Evolutionary conservation across 2,888 invertebrate genomes (phyloP), one percentile per base, ranked within the genome.

Genomic region (Lochmaea crataegi): DNA sequence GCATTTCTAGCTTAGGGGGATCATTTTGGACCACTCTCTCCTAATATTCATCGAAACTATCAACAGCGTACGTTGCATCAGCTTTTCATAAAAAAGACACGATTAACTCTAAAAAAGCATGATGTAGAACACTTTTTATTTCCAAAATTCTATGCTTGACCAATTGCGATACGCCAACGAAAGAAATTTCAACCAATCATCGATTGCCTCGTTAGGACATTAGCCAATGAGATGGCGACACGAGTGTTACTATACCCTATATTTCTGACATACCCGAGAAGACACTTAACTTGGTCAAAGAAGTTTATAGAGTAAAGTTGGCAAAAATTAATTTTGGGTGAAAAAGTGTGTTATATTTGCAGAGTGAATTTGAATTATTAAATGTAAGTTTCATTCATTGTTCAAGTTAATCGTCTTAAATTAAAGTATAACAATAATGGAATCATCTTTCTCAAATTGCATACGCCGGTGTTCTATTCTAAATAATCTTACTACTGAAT

Each of bases 91-190:
- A 38, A 65, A 68, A 68, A 14, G 58, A 71, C 74, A 74, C 71
- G 68, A 68, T 65, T 18, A 38, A 41, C 14, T 42, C 41, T 26
- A 65, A n/a, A 26, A 48, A 71, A 53, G 67, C 45, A 74, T 67
- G 68, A 58, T 74, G 67, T 64, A 57, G 71, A 71, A 71, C 12
- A 32, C 71, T 68, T 68, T 68, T 51, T 18, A 48, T 16, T 26
- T 12, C 45, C 5, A 41, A 58, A 45, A 56, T 65, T 45, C 38
- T 70, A 51, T 22, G 66, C 92, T 92, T 92, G 91, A 91, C 92
- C 92, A 92, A 92, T 92, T 77, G 81, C 63, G 80, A 79, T 42
- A 60, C 83, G 91, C 89, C 92, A 91, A 90, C 91, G 90, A 88
- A 86, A 81, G 86, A 80, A 45, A 83, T 81, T 78, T 83, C 84